phyloP scores from a whole-genome alignment of 1,140 invertebrate species.

The Camponotus floridanus region DNA sequence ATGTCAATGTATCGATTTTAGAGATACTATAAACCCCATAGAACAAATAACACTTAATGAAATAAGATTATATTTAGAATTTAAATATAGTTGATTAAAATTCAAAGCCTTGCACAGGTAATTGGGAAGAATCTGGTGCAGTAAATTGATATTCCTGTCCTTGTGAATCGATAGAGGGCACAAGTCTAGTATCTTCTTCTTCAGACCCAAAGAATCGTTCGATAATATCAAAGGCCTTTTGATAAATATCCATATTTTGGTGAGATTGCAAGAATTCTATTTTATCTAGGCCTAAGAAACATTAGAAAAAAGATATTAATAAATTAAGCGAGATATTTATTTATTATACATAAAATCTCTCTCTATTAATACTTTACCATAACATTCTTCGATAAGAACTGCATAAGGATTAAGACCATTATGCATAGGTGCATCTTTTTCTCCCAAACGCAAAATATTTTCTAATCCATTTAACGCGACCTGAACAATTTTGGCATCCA shows the following conservation, averaged over 20 bases:
- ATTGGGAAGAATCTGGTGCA: conserved; percentile 88
- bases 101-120: conserved; percentile 92
- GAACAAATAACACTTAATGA: conserved; percentile 65
- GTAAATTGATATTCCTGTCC: conserved; percentile 93
- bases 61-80: conserved; percentile 63
- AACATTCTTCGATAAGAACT: conserved; percentile 97
- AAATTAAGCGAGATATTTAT: background rate
- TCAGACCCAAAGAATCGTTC: conserved; percentile 97
- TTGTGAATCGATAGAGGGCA: conserved; percentile 92
- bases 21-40: conserved; percentile 53
- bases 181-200: conserved; percentile 94
- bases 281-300: conserved; percentile 95
- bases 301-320: background rate
- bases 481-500: conserved; percentile 98
- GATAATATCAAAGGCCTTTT: conserved; percentile 98
- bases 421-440: conserved; percentile 91
- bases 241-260: conserved; percentile 98
- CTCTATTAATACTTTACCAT: conserved; percentile 89
- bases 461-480: conserved; percentile 98
- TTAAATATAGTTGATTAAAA: conserved; percentile 87
- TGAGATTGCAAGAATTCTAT: conserved; percentile 99
- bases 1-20: conserved; percentile 58
- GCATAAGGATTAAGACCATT: conserved; percentile 95
- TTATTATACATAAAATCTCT: background rate
- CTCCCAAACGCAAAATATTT: conserved; percentile 97